Base-by-base conservation (phyloP, 2,113 vertebrate genomes). In the Chionomys nivalis region DNA sequence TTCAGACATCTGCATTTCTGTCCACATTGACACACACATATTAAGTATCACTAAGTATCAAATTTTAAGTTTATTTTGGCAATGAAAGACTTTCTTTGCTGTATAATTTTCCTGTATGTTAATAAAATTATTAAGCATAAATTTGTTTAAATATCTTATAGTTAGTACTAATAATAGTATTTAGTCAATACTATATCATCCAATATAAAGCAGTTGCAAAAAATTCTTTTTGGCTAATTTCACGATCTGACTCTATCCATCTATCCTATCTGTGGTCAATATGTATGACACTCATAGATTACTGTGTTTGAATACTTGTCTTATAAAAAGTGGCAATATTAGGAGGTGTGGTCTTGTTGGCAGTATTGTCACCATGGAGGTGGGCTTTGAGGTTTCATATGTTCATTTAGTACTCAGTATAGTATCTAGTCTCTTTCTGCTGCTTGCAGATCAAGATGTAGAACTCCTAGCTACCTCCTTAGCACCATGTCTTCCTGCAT, bases 101-200 rank as follows among this genome's bases (percentile, higher is more conserved):
- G 19, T 81, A 5, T 2, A 94, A 91, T 42, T 7, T 90, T 33
- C 66, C 31, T 89, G 24, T 12, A 72, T 82, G 1, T 33, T 87
- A 82, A 16, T 83, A 26, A 87, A 63, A 26, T 93, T 83, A 76
- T 4, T 93, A 86, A 68, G 82, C 89, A 91, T 73, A 91, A 79
- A 47, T 89, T 95, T 2, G 70, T 78, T 94, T 49, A 0, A 61
- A 91, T 73, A 87, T 1, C 42, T 89, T 89, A 63, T 13, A 3
- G 1, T 36, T 66, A 7, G 47, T 47, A 52, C 7, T 91, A 85
- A 42, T 58, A 65, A 49, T 28, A 65, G 9, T 33, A 26, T 12
- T 13, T 90, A 89, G 6, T 86, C 78, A 79, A 81, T 76, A 72
- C 55, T 10, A 75, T 10, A 91, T 86, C n/a, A 81, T 79, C 55